Evolutionary conservation across 2,113 vertebrate species (phyloP).

Genomic region (Mustela nigripes): DNA sequence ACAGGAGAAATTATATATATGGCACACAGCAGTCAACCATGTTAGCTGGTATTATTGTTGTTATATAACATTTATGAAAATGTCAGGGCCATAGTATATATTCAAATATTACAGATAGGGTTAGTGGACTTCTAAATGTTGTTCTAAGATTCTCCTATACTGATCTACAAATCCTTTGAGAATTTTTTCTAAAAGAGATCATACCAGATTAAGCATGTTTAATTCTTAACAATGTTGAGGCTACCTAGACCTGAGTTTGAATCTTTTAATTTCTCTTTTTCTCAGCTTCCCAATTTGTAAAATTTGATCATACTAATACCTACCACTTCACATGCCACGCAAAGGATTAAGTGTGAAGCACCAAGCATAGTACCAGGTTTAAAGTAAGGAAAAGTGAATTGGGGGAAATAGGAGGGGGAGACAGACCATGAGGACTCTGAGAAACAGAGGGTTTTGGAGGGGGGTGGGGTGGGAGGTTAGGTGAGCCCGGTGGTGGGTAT

Average conservation of each 20-base stretch:
- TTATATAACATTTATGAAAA: constrained; percentile 28
- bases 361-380: background rate
- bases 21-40: background rate
- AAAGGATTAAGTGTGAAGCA: constrained; percentile 35
- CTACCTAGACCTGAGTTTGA: background rate
- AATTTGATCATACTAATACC: constrained; percentile 43
- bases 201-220: background rate
- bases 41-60: background rate
- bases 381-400: background rate
- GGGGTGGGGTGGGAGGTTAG: too few species aligned
- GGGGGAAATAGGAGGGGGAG: too few species aligned
- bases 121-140: background rate
- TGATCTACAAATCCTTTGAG: constrained; percentile 13
- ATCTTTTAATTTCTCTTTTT: constrained; percentile 20
- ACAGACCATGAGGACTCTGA: too few species aligned
- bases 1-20: background rate
- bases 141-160: background rate
- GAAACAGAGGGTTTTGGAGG: too few species aligned
- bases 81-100: background rate
- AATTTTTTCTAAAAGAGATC: constrained; percentile 38
- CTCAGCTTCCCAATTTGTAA: constrained; percentile 43
- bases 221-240: constrained; percentile 40
- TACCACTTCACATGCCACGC: background rate
- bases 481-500: too few species aligned
- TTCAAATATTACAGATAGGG: background rate